Evolutionary conservation across 2,113 vertebrate species (phyloP).

Genomic region (Onychostruthus taczanowskii): DNA sequence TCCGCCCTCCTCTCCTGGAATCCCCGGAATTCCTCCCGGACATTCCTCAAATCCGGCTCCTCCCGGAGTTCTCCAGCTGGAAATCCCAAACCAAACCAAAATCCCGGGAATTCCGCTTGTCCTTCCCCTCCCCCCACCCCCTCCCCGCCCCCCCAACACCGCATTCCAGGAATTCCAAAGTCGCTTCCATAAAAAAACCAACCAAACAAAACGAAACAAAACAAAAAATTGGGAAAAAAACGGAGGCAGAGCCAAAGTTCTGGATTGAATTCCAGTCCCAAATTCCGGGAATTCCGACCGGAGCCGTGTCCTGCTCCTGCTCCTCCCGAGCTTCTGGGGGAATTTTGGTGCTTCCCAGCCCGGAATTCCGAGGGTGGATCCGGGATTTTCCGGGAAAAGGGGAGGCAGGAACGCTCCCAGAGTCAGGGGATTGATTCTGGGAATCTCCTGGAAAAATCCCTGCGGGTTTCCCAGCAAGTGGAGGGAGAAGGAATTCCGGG

Average conservation of each 20-base stretch:
- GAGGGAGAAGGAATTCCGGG: neutral
- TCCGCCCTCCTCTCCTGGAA: neutral
- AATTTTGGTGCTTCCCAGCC: neutral
- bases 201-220: neutral
- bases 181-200: neutral
- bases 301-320: neutral
- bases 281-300: neutral
- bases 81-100: neutral
- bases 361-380: rapidly evolving
- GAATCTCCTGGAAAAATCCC: neutral
- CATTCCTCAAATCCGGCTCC: neutral
- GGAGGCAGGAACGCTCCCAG: neutral
- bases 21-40: neutral
- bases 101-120: neutral
- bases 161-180: neutral
- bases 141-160: neutral
- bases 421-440: neutral
- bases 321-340: neutral
- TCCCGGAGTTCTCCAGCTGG: neutral
- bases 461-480: neutral
- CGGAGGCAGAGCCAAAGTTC: neutral
- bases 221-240: neutral
- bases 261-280: neutral
- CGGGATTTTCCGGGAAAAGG: rapidly evolving
- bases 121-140: neutral